A percentile compares a stretch with the other conserved stretches of the same genome.
Conservation (phyloP, 2,113 vertebrate genomes). For the Chlorodrepanis virens region DNA sequence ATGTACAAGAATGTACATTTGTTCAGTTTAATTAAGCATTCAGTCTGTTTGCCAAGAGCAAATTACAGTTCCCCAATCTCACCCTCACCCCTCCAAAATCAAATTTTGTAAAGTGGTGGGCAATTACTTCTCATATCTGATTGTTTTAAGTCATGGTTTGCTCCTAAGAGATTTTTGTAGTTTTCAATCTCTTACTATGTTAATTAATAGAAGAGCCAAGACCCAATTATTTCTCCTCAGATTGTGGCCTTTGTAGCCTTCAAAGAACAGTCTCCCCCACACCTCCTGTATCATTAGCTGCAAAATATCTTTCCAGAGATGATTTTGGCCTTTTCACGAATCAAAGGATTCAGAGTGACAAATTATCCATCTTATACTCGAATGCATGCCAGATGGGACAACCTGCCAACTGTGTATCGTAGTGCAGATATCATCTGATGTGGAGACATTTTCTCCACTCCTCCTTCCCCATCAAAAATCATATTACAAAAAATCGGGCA, state of each 20-base stretch:
- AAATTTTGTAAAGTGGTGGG: conserved; percentile 34
- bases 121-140: conserved; percentile 29
- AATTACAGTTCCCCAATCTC: conserved; percentile 33
- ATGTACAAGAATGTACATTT: conserved; percentile 57
- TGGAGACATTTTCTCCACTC: not conserved
- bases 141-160: conserved; percentile 32
- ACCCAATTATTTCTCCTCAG: conserved; percentile 49
- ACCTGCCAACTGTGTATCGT: not conserved
- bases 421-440: not conserved
- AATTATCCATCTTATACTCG: conserved; percentile 11
- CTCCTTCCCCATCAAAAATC: not conserved
- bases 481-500: not conserved
- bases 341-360: conserved; percentile 41
- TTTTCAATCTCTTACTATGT: not conserved
- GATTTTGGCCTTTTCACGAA: conserved; percentile 41
- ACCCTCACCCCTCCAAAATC: conserved; percentile 41
- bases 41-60: conserved; percentile 54
- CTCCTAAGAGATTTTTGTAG: conserved; percentile 1
- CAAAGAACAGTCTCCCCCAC: conserved; percentile 23
- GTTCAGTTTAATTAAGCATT: conserved; percentile 63
- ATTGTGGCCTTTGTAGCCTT: conserved; percentile 38
- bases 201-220: conserved; percentile 31
- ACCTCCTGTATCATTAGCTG: conserved; percentile 37
- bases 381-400: conserved; percentile 32
- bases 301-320: conserved; percentile 34